Evolutionary conservation across 2,797 vertebrate species (phyloP).

Genomic region (Heterohyrax brucei): DNA sequence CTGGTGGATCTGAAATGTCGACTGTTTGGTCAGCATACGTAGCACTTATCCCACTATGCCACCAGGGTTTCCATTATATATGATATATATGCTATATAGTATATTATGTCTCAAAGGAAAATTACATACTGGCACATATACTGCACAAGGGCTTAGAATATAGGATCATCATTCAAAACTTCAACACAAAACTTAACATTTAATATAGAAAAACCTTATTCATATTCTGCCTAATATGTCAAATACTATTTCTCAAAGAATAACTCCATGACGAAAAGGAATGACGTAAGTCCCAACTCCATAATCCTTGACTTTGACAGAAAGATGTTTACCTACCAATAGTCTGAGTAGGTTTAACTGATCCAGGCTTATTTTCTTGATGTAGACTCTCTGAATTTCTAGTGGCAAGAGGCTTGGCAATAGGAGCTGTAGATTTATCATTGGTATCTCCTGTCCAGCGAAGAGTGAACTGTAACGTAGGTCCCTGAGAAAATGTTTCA

Average conservation of each 20-base stretch:
- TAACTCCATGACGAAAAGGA: conserved; percentile 36
- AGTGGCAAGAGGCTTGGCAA: conserved; percentile 97
- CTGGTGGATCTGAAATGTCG: too few relatives aligned
- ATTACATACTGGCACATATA: conserved; percentile 8
- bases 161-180: not conserved
- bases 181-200: conserved; percentile 53
- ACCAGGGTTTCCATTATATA: too few relatives aligned
- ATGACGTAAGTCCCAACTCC: conserved; percentile 14
- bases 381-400: conserved; percentile 97
- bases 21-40: too few relatives aligned
- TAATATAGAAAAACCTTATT: not conserved
- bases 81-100: not conserved
- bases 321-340: conserved; percentile 92
- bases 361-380: conserved; percentile 96
- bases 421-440: conserved; percentile 96
- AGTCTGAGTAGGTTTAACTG: conserved; percentile 95
- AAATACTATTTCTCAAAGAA: conserved; percentile 48
- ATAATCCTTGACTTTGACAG: conserved; percentile 61
- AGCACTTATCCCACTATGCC: too few relatives aligned
- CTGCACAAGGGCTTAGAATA: conserved; percentile 4
- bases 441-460: conserved; percentile 97
- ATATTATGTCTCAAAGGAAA: not conserved
- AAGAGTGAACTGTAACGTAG: conserved; percentile 98
- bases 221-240: conserved; percentile 41
- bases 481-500: conserved; percentile 99